Evolutionary conservation across 2,113 vertebrate species (phyloP).

Genomic region (Azemiops feae): DNA sequence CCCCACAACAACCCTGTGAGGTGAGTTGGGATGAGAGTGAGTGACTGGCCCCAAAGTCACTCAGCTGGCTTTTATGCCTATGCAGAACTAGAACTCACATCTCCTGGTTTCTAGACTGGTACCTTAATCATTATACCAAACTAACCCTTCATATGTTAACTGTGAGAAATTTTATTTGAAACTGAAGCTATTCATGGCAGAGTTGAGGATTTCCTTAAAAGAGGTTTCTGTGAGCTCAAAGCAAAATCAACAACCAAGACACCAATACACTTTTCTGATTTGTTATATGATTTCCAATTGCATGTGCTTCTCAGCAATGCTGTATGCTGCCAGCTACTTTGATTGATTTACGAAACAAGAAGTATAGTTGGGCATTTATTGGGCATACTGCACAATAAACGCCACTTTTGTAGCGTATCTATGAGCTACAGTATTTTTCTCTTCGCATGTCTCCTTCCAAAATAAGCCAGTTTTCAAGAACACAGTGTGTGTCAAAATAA

Average conservation of each 20-base stretch:
- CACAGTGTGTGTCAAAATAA: neutral
- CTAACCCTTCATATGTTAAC: neutral
- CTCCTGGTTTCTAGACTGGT: neutral
- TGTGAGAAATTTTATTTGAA: neutral
- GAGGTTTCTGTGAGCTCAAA: conserved; percentile 49
- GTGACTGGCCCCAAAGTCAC: neutral
- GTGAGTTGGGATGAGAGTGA: neutral
- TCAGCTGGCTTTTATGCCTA: neutral
- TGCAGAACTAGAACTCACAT: neutral
- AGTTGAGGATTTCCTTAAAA: conserved; percentile 48
- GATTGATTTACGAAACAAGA: neutral
- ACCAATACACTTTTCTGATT: neutral
- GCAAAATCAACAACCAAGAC: conserved; percentile 46
- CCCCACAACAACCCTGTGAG: neutral
- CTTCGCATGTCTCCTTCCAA: neutral
- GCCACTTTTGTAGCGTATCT: neutral
- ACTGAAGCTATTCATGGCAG: conserved; percentile 36
- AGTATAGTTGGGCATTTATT: neutral
- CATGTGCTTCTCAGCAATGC: neutral
- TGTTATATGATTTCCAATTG: neutral
- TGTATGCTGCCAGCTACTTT: neutral
- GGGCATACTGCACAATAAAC: neutral
- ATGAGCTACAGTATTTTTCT: neutral
- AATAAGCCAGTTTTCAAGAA: conserved; percentile 4
- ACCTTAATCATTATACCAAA: neutral